Base-by-base conservation (phyloP, 2,888 invertebrate species). In the Odontothrips loti region DNA sequence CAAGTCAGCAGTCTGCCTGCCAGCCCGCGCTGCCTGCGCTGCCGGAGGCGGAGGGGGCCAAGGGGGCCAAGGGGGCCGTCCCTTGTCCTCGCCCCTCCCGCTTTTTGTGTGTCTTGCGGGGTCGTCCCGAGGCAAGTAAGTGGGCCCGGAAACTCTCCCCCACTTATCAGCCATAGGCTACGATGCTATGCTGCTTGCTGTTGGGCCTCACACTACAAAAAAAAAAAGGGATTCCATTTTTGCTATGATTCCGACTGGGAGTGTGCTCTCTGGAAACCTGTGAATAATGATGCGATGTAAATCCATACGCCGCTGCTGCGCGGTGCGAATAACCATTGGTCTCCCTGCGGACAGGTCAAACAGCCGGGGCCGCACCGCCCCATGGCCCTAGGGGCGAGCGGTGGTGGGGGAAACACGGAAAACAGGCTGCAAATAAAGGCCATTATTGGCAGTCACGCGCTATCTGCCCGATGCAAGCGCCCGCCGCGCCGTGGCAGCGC, bases 31-130 rank as follows among this genome's bases (percentile, higher is more conserved):
- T 0, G 20, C 20, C 63, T 12, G 51, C 15, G 51, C 51, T n/a
- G n/a, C n/a, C n/a, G n/a, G n/a, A n/a, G 58, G 58, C 58, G 58
- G 17, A n/a, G 58, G 20, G 58, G 58, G 51, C 12, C 58, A n/a
- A 0, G 15, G 0, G 68, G 8, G 68, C 23, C 68, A 10, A 12
- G 23, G n/a, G n/a, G n/a, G 34, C 34, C 34, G 34, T 43, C 34
- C 34, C 34, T 43, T 43, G 34, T 43, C 68, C 23, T 8, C 23
- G 68, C 68, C 68, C 8, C 27, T 23, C 23, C 27, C 68, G 1
- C 68, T 75, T 75, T 75, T 75, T 75, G 68, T 75, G 68, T 75
- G 68, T 75, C 68, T 75, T 75, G 68, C 6, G 51, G 34, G 34
- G 34, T 43, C 34, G 34, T 43, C 34, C 34, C 34, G 6, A 43